A percentile compares a stretch with the other conserved stretches of the same genome.
These are phyloP conservation scores for Melipona quadrifasciata DNA, from an alignment of 1,140 invertebrate genomes.

Conservation along the genomic window DNA sequence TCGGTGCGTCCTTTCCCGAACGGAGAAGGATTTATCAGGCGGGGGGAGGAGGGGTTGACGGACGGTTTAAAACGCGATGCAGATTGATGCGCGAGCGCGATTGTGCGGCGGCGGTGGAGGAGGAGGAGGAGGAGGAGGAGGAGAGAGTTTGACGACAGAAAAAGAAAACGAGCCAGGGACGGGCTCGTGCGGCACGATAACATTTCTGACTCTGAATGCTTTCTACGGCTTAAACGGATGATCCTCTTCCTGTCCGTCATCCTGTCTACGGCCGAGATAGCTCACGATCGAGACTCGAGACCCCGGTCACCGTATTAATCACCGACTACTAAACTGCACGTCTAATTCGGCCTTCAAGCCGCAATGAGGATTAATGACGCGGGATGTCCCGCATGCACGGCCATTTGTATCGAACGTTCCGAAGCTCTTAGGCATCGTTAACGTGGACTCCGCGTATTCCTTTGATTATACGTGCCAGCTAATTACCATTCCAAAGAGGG, in stretches of 20 bases:
- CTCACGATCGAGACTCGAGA: conserved; percentile 60
- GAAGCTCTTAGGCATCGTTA: conserved; percentile 67
- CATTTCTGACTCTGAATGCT: conserved; percentile 39
- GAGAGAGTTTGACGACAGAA: conserved; percentile 20
- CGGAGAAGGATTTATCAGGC: conserved; percentile 26
- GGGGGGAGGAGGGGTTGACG: too few species aligned
- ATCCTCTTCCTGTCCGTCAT: conserved; percentile 67
- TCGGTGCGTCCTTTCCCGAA: not conserved
- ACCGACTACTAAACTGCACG: conserved; percentile 65
- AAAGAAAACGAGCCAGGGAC: not conserved
- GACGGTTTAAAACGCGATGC: conserved; percentile 33
- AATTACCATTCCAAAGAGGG: conserved; percentile 57
- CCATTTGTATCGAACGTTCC: conserved; percentile 70
- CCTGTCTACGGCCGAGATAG: conserved; percentile 48
- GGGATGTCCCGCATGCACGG: conserved; percentile 65
- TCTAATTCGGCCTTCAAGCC: conserved; percentile 73
- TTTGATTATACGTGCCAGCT: conserved; percentile 63
- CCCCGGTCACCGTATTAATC: conserved; percentile 66
- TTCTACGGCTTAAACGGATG: conserved; percentile 54
- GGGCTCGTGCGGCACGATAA: conserved; percentile 35
- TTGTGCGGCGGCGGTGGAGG: not conserved
- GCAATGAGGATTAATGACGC: conserved; percentile 79
- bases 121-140: too few species aligned
- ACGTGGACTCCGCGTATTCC: conserved; percentile 54
- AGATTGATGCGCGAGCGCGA: conserved; percentile 34